Base-by-base conservation (phyloP, 2,888 invertebrate genomes). In the Phaonia tiefii region DNA sequence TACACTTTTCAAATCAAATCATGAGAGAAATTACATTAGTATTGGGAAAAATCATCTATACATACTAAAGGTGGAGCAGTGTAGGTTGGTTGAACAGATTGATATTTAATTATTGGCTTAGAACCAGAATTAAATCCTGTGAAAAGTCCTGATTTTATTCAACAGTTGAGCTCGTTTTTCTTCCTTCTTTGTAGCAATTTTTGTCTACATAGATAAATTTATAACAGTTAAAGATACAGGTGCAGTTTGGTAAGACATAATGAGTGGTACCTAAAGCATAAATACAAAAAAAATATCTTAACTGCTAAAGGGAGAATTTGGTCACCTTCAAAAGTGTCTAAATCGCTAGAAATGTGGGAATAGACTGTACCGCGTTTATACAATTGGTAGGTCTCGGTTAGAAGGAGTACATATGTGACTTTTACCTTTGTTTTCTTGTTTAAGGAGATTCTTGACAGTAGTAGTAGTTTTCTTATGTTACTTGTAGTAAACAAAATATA, bases 351-450 rank as follows among this genome's bases (percentile, higher is more conserved):
- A 15, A 15, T 79, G 51, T 20, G 60, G 26, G 51, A n/a, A 17
- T 67, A 49, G 1, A 67, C 67, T 72, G 51, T 77, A 72, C 77
- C 72, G 77, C 51, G 58, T 70, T 66, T 65, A 44, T 66, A 63
- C 63, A 63, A 37, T 39, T 54, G 54, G 44, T 44, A 10, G 44
- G 56, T 25, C n/a, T 51, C 10, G 15, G 60, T 20, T 60, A 17
- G n/a, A 54, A 60, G 22, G 37, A 54, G 2, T 54, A 70, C 42
- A 26, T 67, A 5, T 66, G 11, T n/a, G 11, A 26, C 42, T 54
- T 37, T 44, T 44, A 26, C 58, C 67, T 37, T 22, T 58, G 8
- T 44, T 67, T 44, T 51, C 11, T 56, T 56, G 37, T 63, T 39
- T 60, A n/a, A n/a, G n/a, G 25, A 15, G 20, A 31, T 37, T 58